These are phyloP conservation scores for Circaetus gallicus DNA, from an alignment of 2,113 vertebrate species.

Conservation along the genomic window DNA sequence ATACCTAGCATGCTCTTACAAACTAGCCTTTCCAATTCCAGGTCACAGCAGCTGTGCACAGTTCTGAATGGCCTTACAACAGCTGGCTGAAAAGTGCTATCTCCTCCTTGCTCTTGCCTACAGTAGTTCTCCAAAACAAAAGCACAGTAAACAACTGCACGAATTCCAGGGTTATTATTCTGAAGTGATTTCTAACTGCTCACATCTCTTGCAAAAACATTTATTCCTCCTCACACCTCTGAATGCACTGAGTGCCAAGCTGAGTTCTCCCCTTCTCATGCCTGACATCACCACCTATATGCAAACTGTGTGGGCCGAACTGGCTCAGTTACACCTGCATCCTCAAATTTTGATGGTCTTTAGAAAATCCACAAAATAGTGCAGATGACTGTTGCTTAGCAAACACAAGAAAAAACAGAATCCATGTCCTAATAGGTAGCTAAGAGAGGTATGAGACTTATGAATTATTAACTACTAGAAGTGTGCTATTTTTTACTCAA, in stretches of 20 bases:
- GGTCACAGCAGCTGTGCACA: not conserved
- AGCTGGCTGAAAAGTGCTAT: not conserved
- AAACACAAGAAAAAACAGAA: not conserved
- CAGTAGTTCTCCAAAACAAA: not conserved
- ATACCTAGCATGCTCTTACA: not conserved
- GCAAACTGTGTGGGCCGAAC: not conserved
- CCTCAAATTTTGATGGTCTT: not conserved
- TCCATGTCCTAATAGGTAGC: not conserved
- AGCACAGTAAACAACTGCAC: not conserved
- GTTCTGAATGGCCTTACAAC: not conserved
- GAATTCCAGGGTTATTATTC: not conserved
- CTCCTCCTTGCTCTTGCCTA: not conserved
- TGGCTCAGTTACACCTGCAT: not conserved
- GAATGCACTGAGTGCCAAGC: not conserved
- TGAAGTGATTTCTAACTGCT: not conserved
- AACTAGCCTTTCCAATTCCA: not conserved
- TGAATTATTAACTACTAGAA: not conserved
- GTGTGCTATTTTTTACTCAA: not conserved
- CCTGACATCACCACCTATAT: not conserved
- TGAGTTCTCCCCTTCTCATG: not conserved
- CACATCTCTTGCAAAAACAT: not conserved
- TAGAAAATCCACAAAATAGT: not conserved
- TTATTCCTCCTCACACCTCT: not conserved
- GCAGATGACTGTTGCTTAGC: not conserved
- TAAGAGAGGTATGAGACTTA: not conserved